These are phyloP conservation scores for Diuraphis noxia DNA, from an alignment of 1,140 invertebrate species.

Conservation along the genomic window DNA sequence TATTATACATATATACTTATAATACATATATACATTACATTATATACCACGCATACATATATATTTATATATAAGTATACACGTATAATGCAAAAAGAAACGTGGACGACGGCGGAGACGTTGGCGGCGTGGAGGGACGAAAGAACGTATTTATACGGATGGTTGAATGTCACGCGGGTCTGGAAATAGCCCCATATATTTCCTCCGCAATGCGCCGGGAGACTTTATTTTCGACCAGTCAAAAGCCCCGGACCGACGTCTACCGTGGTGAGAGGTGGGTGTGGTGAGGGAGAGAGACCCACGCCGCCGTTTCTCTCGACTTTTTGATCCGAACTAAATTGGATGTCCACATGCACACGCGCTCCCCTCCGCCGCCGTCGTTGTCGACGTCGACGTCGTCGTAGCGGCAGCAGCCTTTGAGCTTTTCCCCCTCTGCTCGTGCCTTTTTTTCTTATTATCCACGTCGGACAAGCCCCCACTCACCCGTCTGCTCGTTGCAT, in stretches of 20 bases:
- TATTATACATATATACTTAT: neutral
- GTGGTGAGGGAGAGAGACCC: neutral
- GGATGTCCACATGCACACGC: slow-evolving; percentile 50
- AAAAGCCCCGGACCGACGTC: slow-evolving; percentile 43
- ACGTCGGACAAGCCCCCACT: slow-evolving; percentile 37
- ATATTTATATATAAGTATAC: neutral
- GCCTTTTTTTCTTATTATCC: slow-evolving; percentile 52
- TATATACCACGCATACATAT: neutral
- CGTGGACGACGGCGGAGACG: neutral
- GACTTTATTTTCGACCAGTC: slow-evolving; percentile 54
- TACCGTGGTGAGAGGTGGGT: neutral
- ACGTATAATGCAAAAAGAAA: neutral
- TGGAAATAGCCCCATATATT: slow-evolving; percentile 54
- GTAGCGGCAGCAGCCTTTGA: slow-evolving; percentile 41
- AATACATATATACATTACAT: neutral
- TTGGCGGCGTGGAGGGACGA: neutral
- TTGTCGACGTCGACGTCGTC: neutral
- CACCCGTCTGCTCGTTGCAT: neutral
- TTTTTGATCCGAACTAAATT: slow-evolving; percentile 54
- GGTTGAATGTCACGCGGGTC: slow-evolving; percentile 54
- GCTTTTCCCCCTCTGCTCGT: neutral
- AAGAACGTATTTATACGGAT: slow-evolving; percentile 54
- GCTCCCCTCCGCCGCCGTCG: neutral
- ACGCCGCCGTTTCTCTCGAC: slow-evolving; percentile 6
- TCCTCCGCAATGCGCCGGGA: slow-evolving; percentile 53